A percentile compares a stretch with the other conserved stretches of the same genome.
Conservation (phyloP, 2,113 vertebrate genomes). For the Dasyornis broadbenti region DNA sequence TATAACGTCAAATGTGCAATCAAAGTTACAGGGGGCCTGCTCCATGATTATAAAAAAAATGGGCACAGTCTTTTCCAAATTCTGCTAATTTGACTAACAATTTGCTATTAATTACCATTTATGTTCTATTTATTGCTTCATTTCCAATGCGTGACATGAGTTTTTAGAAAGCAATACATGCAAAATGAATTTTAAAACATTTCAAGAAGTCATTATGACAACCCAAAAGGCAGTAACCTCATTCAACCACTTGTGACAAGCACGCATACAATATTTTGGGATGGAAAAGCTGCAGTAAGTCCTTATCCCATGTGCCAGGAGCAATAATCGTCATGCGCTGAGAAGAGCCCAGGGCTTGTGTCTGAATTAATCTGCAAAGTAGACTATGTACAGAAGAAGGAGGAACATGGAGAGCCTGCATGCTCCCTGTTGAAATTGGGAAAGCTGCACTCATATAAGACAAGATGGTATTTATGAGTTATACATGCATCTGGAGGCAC, state of each 20-base stretch:
- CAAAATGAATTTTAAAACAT: background rate
- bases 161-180: background rate
- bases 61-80: background rate
- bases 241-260: background rate
- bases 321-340: background rate
- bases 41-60: constrained; percentile 39
- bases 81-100: background rate
- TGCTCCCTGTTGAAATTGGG: background rate
- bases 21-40: constrained; percentile 41
- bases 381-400: background rate
- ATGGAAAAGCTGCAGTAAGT: background rate
- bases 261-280: fast-evolving
- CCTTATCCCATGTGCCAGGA: background rate
- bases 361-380: background rate
- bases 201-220: background rate
- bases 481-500: no score
- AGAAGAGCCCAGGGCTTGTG: background rate
- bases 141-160: background rate
- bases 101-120: constrained; percentile 34
- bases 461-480: background rate
- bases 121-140: background rate
- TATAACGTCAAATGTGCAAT: constrained; percentile 31
- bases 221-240: background rate
- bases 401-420: background rate
- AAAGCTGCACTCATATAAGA: background rate